Evolutionary conservation across 2,888 invertebrate species (phyloP).

Genomic region (Malacosoma neustria): DNA sequence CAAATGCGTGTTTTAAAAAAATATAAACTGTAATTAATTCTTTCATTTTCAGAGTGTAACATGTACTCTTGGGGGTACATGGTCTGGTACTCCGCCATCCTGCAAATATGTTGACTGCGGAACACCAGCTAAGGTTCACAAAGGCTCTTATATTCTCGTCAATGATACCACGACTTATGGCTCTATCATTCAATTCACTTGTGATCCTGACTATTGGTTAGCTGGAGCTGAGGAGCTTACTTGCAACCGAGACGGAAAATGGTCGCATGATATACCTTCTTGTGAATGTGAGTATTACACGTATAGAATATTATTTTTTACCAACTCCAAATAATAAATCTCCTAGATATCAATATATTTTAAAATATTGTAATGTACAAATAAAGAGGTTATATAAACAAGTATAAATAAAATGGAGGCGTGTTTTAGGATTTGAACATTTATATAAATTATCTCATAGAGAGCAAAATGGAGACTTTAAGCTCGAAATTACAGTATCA

Average conservation of each 20-base stretch:
- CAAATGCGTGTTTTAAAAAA: too few species aligned
- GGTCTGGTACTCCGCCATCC: conserved; percentile 85
- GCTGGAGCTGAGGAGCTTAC: conserved; percentile 81
- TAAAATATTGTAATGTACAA: too few species aligned
- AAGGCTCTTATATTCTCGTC: conserved; percentile 80
- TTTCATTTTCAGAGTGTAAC: conserved; percentile 77
- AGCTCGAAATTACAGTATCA: too few species aligned
- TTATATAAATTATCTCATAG: too few species aligned
- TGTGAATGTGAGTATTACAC: conserved; percentile 81
- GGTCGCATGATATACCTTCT: conserved; percentile 89
- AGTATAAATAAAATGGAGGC: too few species aligned
- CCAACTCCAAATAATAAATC: neutral
- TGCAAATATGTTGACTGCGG: conserved; percentile 93
- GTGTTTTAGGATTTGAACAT: too few species aligned
- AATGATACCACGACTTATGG: conserved; percentile 89
- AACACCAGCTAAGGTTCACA: conserved; percentile 85
- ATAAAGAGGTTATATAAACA: too few species aligned
- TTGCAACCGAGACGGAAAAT: conserved; percentile 89
- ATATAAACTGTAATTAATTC: neutral
- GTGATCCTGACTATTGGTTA: conserved; percentile 89
- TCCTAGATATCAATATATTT: too few species aligned
- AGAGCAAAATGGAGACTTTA: too few species aligned
- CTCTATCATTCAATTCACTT: conserved; percentile 85
- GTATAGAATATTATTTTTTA: neutral
- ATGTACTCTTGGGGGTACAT: conserved; percentile 90